Percentiles rank a stretch among this genome's conserved stretches.
These are phyloP conservation scores for Origma solitaria DNA, from an alignment of 2,113 vertebrate genomes.

Conservation along the genomic window DNA sequence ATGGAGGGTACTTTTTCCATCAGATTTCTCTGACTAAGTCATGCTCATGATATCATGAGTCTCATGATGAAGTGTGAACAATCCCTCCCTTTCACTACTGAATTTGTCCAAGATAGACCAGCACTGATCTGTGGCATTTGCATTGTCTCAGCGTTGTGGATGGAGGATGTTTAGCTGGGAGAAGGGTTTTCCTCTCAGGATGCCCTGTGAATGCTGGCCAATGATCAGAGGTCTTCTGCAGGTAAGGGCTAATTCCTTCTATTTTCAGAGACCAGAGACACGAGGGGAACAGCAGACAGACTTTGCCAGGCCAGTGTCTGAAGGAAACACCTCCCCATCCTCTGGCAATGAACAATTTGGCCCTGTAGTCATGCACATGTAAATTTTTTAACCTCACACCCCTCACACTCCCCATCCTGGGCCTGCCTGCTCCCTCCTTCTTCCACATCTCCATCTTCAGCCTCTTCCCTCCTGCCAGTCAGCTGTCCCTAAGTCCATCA, in stretches of 20 bases:
- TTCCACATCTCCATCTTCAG: background rate
- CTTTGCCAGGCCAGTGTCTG: background rate
- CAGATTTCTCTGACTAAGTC: background rate
- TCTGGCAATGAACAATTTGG: background rate
- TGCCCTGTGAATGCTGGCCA: background rate
- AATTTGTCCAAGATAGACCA: background rate
- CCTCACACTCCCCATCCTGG: background rate
- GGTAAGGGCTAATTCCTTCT: background rate
- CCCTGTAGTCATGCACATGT: fast-evolving
- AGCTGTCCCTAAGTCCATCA: background rate
- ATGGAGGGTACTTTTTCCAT: background rate
- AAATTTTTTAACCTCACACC: background rate
- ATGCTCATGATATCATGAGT: too few species aligned
- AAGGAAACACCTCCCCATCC: background rate
- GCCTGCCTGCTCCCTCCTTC: background rate
- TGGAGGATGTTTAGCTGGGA: background rate
- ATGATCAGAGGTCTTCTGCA: fast-evolving
- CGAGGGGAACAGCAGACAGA: background rate
- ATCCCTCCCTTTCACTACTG: background rate
- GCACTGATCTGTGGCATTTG: background rate
- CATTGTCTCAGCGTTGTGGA: background rate
- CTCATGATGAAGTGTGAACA: background rate
- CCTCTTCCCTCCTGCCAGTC: background rate
- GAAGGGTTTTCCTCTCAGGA: background rate
- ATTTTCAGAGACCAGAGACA: background rate